Conservation (phyloP, 2,113 vertebrate genomes). For the Malurus melanocephalus region DNA sequence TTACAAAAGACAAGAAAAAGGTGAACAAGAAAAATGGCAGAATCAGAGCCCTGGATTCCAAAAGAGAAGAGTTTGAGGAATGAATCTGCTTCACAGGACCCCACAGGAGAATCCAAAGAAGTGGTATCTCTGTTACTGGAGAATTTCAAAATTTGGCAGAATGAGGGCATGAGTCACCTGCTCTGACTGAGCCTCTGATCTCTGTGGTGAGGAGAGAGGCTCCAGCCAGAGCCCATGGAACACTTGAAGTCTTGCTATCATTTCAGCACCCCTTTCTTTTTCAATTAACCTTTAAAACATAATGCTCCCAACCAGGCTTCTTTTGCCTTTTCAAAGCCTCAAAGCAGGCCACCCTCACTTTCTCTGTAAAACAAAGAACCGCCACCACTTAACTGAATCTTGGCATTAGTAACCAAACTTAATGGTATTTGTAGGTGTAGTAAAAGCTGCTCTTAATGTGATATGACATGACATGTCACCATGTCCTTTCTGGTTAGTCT, state of each 20-base stretch:
- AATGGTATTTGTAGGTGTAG: background rate
- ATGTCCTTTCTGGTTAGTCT: background rate
- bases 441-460: background rate
- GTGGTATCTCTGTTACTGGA: background rate
- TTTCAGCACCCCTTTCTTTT: background rate
- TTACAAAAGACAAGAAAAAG: background rate
- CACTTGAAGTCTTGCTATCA: background rate
- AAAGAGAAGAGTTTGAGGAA: background rate
- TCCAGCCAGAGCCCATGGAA: background rate
- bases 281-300: background rate
- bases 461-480: background rate
- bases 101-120: background rate
- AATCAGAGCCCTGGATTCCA: background rate
- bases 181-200: background rate
- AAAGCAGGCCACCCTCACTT: background rate
- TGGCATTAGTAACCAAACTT: background rate
- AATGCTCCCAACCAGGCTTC: background rate
- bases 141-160: background rate
- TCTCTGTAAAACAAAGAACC: background rate
- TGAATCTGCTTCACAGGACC: background rate
- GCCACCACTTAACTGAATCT: background rate
- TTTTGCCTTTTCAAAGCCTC: background rate
- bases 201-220: rapidly evolving
- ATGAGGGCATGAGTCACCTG: background rate
- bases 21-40: background rate